A percentile compares a stretch with the other conserved stretches of the same genome.
Conservation (phyloP, 2,888 invertebrate species). For the Thyatira batis region DNA sequence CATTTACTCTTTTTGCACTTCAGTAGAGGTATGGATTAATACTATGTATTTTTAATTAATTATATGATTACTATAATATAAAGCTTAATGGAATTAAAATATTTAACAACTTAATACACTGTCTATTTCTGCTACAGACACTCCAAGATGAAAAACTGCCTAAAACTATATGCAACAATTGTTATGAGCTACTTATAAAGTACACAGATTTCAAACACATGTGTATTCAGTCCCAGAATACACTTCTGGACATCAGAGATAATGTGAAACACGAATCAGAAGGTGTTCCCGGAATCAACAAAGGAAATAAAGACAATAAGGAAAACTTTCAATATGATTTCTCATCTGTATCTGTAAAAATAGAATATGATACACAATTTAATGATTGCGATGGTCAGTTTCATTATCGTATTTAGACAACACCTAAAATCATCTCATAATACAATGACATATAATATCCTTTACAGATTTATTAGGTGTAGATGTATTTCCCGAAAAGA, state of each 20-base stretch:
- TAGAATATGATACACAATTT: constrained; percentile 13
- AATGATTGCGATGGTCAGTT: constrained; percentile 8
- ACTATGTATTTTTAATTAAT: background rate
- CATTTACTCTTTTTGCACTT: constrained; percentile 67
- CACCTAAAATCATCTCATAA: too few species aligned
- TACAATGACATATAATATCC: constrained; percentile 6
- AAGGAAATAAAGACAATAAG: constrained; percentile 7
- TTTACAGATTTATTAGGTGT: constrained; percentile 27
- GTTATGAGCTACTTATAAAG: constrained; percentile 55
- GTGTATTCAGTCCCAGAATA: constrained; percentile 64
- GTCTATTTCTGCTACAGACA: constrained; percentile 43
- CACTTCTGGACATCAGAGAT: constrained; percentile 37
- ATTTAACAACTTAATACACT: too few species aligned
- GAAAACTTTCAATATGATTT: background rate
- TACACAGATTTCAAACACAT: constrained; percentile 64
- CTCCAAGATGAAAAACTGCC: constrained; percentile 56
- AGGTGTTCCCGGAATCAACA: constrained; percentile 1
- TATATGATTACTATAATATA: too few species aligned
- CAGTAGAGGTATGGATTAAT: constrained; percentile 54
- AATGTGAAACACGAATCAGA: constrained; percentile 28
- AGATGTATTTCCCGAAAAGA: constrained; percentile 15
- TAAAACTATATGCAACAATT: constrained; percentile 60
- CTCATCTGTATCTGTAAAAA: constrained; percentile 18
- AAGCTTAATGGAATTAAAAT: too few species aligned
- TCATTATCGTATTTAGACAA: constrained; percentile 9